These are phyloP conservation scores for Cephus pulcher DNA, from an alignment of 2,888 invertebrate species.

Conservation along the genomic window DNA sequence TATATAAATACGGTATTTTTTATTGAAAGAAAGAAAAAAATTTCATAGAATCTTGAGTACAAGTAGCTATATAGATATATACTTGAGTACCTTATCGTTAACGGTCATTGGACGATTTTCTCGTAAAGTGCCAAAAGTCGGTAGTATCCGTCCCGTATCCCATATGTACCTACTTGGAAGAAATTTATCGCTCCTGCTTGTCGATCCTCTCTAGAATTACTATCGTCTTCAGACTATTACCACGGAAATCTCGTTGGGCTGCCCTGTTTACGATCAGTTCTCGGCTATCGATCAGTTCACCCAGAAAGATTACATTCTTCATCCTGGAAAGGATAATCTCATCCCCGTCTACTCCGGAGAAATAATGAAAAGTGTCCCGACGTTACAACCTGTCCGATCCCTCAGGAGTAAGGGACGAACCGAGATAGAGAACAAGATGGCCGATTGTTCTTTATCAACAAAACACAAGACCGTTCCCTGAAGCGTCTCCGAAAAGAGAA, in stretches of 20 bases:
- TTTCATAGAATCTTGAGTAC: neutral
- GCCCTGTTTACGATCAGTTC: neutral
- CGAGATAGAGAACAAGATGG: conserved; percentile 21
- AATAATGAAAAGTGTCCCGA: conserved; percentile 9
- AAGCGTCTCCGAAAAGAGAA: neutral
- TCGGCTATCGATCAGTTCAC: neutral
- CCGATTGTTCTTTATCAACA: conserved; percentile 44
- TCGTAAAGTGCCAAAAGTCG: neutral
- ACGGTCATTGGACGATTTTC: neutral
- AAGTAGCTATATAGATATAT: neutral
- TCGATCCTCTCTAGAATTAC: neutral
- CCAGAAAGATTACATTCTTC: neutral
- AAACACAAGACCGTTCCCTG: neutral
- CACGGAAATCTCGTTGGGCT: neutral
- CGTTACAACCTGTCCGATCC: conserved; percentile 21
- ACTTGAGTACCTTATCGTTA: neutral
- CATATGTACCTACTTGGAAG: neutral
- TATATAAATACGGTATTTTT: neutral
- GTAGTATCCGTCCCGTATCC: neutral
- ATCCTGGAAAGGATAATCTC: neutral
- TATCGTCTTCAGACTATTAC: neutral
- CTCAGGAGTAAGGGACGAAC: neutral
- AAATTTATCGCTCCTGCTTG: neutral
- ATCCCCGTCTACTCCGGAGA: neutral
- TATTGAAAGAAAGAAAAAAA: neutral